Evolutionary conservation across 2,113 vertebrate species (phyloP).

Genomic region (Mirza zaza): DNA sequence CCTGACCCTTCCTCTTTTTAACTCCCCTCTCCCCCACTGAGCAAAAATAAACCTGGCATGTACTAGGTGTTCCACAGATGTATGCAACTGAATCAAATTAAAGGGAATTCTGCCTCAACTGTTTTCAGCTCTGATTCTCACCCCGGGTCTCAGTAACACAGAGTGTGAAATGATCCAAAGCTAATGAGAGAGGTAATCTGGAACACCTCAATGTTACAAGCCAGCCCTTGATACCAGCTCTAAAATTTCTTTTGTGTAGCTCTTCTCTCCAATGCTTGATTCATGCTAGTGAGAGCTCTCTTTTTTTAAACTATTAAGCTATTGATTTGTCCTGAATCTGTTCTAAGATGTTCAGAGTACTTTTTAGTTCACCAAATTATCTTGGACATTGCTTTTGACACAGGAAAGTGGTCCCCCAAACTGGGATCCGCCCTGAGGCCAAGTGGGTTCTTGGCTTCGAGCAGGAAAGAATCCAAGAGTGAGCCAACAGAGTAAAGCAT

Average conservation of each 20-base stretch:
- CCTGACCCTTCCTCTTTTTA: background rate
- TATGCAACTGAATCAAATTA: background rate
- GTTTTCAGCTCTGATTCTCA: background rate
- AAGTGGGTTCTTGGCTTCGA: too few species aligned
- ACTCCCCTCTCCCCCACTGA: background rate
- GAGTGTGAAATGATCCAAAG: background rate
- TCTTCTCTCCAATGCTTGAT: background rate
- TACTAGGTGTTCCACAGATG: background rate
- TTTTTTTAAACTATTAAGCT: background rate
- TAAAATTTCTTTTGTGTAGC: background rate
- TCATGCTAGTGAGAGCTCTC: background rate
- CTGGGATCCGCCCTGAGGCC: too few species aligned
- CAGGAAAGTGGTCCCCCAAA: too few species aligned
- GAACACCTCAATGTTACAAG: background rate
- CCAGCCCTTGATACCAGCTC: background rate
- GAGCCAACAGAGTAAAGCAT: too few species aligned
- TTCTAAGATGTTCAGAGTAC: background rate
- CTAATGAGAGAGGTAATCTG: background rate
- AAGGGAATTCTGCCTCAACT: background rate
- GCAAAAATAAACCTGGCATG: background rate
- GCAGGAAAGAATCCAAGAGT: too few species aligned
- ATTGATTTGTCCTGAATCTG: background rate
- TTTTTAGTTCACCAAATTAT: background rate
- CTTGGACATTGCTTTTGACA: background rate
- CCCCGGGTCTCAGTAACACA: background rate